phyloP scores from a whole-genome alignment of 2,113 vertebrate genomes.

The Grammomys surdaster region DNA sequence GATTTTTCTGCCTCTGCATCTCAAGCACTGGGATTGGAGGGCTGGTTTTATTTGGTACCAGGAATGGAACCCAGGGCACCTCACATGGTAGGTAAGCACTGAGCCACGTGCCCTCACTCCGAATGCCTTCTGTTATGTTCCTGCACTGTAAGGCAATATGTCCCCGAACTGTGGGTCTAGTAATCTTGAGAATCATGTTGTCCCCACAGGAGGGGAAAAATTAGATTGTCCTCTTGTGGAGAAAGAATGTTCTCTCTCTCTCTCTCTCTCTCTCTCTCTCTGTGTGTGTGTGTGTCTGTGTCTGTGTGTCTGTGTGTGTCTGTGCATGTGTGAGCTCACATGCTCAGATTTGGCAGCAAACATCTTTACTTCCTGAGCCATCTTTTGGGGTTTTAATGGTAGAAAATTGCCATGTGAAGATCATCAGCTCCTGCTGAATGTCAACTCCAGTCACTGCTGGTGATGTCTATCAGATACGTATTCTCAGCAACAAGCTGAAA shows the following conservation, averaged over 20 bases:
- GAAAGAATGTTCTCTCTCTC: not conserved
- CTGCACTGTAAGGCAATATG: accelerated
- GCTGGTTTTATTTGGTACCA: not conserved
- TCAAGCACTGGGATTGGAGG: not conserved
- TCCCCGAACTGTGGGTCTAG: not conserved
- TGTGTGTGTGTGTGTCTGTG: not conserved
- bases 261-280: not conserved
- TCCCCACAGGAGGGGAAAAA: too few species aligned
- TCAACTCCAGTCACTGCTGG: accelerated
- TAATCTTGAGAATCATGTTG: too few species aligned
- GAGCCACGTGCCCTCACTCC: too few species aligned
- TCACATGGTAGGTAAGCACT: too few species aligned
- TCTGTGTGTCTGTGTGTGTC: too few species aligned
- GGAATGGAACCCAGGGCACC: too few species aligned
- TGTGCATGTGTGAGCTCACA: not conserved
- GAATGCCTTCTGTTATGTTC: not conserved
- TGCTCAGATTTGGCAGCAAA: not conserved
- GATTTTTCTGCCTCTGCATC: not conserved
- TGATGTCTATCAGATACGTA: accelerated
- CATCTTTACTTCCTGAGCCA: not conserved
- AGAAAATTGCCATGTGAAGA: not conserved
- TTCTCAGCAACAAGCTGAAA: not conserved
- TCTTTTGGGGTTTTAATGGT: not conserved
- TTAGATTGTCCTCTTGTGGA: too few species aligned
- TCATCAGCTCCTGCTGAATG: accelerated